Base-by-base conservation (phyloP, 1,140 invertebrate genomes). In the Chymomyza costata region DNA sequence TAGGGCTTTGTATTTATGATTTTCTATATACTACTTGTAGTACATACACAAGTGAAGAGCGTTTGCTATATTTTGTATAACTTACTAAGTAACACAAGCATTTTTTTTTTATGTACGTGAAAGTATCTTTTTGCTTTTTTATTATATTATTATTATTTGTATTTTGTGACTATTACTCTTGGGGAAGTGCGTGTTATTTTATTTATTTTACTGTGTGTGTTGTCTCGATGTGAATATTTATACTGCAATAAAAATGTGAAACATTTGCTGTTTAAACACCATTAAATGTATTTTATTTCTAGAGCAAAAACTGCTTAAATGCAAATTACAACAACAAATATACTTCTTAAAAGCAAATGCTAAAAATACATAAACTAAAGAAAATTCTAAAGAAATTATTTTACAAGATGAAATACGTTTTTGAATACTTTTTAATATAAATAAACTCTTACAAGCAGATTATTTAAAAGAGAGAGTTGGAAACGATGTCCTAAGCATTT, bases 131-230 rank as follows among this genome's bases (percentile, higher is more conserved):
- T 53, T 63, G 49, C 2, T 25, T 66, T 61, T 52, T 50, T 0
- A 11, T 65, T 51, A n/a, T n/a, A n/a, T n/a, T n/a, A n/a, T n/a
- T n/a, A n/a, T n/a, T n/a, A n/a, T n/a, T n/a, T n/a, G n/a, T 54
- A 18, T 54, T 64, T 46, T 38, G 15, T 10, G 10, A 28, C 5
- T 6, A 28, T 6, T 6, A 28, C 25, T 28, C 65, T 62, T 46
- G 44, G 52, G 61, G 50, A 55, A 59, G 18, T 46, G 40, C 35
- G 34, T 50, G n/a, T 80, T 68, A 50, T 59, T 54, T 46, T 65
- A 80, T 59, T 25, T 8, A 25, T 60, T 28, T 28, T 28, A 28
- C 37, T 58, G 61, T 80, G 67, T 73, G 64, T 78, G 73, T 78
- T 78, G 69, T 74, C 66, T 80, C 54, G 44, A 71, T 44, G 34